These are phyloP conservation scores for Spermophilus dauricus DNA, from an alignment of 2,113 vertebrate species.

Conservation along the genomic window DNA sequence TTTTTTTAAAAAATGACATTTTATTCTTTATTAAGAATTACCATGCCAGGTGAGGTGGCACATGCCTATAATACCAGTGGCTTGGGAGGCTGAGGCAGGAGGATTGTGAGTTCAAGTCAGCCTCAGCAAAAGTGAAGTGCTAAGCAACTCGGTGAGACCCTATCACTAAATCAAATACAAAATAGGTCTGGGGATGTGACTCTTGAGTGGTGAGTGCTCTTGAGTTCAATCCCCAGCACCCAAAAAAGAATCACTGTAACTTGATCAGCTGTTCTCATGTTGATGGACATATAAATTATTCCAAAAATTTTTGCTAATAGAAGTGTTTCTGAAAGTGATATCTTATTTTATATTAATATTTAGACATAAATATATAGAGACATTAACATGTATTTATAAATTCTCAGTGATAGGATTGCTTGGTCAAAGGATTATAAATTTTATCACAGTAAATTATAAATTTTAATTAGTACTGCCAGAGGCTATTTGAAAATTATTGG, in stretches of 20 bases:
- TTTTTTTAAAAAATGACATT: neutral
- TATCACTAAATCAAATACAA: too few species aligned
- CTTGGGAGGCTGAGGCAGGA: too few species aligned
- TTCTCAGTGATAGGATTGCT: neutral
- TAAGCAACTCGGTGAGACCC: too few species aligned
- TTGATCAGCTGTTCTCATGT: neutral
- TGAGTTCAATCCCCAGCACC: too few species aligned
- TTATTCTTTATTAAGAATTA: neutral
- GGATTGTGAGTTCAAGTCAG: too few species aligned
- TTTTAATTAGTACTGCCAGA: constrained; percentile 15
- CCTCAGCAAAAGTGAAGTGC: too few species aligned
- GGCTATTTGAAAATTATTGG: constrained; percentile 8
- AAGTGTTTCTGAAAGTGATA: neutral
- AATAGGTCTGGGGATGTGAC: too few species aligned
- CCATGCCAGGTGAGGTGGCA: too few species aligned
- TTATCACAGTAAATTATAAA: neutral
- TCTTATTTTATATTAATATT: neutral
- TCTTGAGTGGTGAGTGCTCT: too few species aligned
- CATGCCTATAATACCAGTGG: too few species aligned
- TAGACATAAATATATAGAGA: neutral
- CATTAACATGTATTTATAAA: neutral
- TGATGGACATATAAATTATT: neutral
- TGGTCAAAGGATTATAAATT: neutral
- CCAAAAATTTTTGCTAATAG: constrained; percentile 13
- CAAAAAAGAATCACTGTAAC: neutral